Conservation (phyloP, 2,113 vertebrate species). For the Okapia johnstoni region DNA sequence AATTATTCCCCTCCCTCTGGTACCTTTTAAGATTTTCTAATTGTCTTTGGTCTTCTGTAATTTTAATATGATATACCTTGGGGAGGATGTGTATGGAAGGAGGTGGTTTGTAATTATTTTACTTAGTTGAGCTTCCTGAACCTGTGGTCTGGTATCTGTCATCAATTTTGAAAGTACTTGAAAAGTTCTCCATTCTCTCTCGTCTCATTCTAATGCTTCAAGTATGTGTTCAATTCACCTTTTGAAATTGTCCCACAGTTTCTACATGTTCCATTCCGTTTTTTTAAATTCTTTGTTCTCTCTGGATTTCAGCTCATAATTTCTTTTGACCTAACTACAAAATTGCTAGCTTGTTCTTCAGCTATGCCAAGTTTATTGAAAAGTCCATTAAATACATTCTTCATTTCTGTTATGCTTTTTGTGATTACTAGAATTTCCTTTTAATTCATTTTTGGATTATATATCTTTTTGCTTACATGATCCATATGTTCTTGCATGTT, state of each 20-base stretch:
- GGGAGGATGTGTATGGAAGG: too few species aligned
- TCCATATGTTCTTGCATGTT: background rate
- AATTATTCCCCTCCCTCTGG: background rate
- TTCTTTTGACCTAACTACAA: background rate
- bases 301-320: background rate
- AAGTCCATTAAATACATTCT: background rate
- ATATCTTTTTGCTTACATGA: background rate
- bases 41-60: background rate
- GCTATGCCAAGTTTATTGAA: background rate
- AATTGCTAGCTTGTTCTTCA: background rate
- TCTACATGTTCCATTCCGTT: background rate
- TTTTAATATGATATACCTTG: background rate
- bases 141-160: background rate
- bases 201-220: background rate
- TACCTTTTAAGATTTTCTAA: background rate
- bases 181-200: background rate
- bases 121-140: background rate
- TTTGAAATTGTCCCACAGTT: background rate
- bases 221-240: background rate
- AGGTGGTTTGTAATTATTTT: background rate
- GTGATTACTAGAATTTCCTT: background rate
- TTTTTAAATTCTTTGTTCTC: background rate
- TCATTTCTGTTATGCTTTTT: background rate
- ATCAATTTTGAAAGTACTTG: background rate
- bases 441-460: background rate